These are phyloP conservation scores for Drosophila affinis DNA, from an alignment of 2,888 invertebrate species.

Conservation along the genomic window DNA sequence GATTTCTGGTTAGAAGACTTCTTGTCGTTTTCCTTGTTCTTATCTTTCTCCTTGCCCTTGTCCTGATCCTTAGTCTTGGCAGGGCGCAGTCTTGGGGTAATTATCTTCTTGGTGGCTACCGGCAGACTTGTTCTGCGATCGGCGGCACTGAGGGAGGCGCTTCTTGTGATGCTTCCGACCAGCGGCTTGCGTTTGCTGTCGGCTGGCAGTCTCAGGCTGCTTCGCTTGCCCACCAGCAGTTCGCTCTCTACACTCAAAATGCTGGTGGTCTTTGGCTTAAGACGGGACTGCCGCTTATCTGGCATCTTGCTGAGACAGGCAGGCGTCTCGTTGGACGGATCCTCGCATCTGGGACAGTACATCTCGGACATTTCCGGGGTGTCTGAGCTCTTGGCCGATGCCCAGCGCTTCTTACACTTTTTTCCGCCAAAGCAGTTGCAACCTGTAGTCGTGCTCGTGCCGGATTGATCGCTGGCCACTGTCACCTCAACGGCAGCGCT, in stretches of 20 bases:
- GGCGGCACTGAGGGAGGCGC: conserved; percentile 72
- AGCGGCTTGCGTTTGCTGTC: conserved; percentile 52
- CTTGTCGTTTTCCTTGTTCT: conserved; percentile 63
- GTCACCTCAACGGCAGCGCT: conserved; percentile 61
- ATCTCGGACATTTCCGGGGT: conserved; percentile 86
- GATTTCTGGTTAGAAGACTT: conserved; percentile 64
- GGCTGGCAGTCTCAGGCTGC: conserved; percentile 63
- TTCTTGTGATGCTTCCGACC: conserved; percentile 63
- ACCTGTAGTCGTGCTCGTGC: conserved; percentile 71
- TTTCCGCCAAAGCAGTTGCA: conserved; percentile 83
- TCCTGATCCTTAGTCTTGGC: conserved; percentile 62
- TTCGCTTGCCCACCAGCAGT: conserved; percentile 74
- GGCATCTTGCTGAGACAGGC: conserved; percentile 85
- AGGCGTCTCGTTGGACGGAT: conserved; percentile 83
- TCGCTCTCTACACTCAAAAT: conserved; percentile 83
- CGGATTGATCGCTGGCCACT: conserved; percentile 45
- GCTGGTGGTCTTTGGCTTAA: conserved; percentile 80
- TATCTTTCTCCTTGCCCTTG: conserved; percentile 64
- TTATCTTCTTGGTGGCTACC: conserved; percentile 43
- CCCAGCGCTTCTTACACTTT: conserved; percentile 82
- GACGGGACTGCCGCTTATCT: conserved; percentile 73
- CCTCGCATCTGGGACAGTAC: conserved; percentile 85
- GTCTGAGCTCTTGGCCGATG: conserved; percentile 60
- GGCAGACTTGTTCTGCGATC: conserved; percentile 67
- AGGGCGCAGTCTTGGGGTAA: conserved; percentile 48